Evolutionary conservation across 2,888 invertebrate genomes (phyloP), one percentile per base, ranked within the genome.

Genomic region (Lysandra bellargus): DNA sequence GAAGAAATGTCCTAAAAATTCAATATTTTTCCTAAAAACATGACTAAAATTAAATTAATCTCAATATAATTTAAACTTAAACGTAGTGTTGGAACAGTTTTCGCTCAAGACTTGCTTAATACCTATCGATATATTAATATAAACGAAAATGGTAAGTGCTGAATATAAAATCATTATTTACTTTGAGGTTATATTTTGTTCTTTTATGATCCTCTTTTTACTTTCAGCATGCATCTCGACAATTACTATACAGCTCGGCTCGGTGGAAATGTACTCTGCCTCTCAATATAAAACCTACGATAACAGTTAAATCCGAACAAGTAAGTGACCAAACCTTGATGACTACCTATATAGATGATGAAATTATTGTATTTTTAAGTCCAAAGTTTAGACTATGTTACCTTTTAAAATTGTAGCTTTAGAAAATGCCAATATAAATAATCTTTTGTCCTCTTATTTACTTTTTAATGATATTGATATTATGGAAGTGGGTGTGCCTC

Each of bases 211-310:
- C 83, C 81, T 82, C 83, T 83, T 84, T 69, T 76, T 82, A 44
- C 82, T 92, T 92, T 83, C 90, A 94, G 94, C 94, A 94, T 86
- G 86, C 93, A 82, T 94, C 91, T 89, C 91, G 94, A 87, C 93
- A 93, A 84, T 87, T 94, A 84, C 80, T 94, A 82, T 91, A 91
- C 84, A 92, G 89, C 83, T 88, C 94, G 73, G 91, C 93, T 78
- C 90, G 94, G 82, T 94, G 94, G 94, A 94, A 94, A 88, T 88
- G 89, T 87, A 87, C 86, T 80, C 82, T 94, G 81, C 92, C 93
- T 76, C 84, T 88, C 80, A 89, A 90, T 85, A 82, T 92, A 78
- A 94, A 93, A 87, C 86, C 90, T 76, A 85, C 91, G 82, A 84
- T 89, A 78, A 82, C 87, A 74, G 81, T 88, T 61, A 90, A 88